Evolutionary conservation across 2,888 invertebrate genomes (phyloP).

Genomic region (Drosophila siamana): DNA sequence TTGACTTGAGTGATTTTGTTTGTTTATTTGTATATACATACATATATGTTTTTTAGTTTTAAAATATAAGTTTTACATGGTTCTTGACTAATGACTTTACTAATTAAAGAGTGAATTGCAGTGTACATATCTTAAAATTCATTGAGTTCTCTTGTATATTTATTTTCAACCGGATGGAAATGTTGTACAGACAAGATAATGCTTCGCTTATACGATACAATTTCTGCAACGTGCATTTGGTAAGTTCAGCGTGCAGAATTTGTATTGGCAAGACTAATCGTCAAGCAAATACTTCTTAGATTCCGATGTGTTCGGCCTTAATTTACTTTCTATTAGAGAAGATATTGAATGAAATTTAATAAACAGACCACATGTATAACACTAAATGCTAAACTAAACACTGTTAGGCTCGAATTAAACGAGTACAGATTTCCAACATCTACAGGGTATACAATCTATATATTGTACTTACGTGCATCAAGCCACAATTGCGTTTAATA

Average conservation of each 20-base stretch:
- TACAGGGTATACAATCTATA: no score
- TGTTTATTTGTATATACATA: background rate
- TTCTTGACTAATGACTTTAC: background rate
- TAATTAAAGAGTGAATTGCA: no score
- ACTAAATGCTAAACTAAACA: no score
- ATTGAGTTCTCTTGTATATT: no score
- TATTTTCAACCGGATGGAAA: no score
- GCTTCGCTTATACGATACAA: background rate
- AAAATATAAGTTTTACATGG: background rate
- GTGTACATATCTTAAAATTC: no score
- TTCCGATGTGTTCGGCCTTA: background rate
- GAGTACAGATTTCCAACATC: no score
- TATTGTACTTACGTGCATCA: background rate
- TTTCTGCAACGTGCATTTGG: slow-evolving; percentile 30
- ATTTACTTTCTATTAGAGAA: background rate
- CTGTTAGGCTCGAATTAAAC: no score
- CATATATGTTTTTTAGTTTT: background rate
- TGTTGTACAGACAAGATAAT: background rate
- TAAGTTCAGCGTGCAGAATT: background rate
- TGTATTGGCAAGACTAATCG: background rate
- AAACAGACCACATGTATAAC: no score
- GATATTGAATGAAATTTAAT: background rate
- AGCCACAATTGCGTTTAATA: slow-evolving; percentile 3
- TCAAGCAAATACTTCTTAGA: background rate
- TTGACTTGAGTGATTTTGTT: background rate